phyloP scores from a whole-genome alignment of 2,888 invertebrate species.

The Rhagonycha lutea region DNA sequence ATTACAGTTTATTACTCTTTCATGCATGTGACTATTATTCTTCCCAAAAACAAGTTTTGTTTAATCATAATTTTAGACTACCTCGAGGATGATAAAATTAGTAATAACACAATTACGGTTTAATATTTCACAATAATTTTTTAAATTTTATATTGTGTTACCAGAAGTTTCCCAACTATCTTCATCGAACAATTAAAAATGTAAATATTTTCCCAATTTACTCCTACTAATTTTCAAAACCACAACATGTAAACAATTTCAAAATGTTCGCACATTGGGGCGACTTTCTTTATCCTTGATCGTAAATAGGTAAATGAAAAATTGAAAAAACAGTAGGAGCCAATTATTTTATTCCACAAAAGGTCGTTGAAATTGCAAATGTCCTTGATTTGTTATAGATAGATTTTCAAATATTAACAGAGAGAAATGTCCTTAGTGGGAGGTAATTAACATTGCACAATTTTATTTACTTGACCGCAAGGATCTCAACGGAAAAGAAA shows the following conservation, averaged over 20 bases:
- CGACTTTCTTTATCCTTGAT: background rate
- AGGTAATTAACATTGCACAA: conserved; percentile 21
- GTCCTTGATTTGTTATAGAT: conserved; percentile 23
- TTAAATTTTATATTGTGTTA: background rate
- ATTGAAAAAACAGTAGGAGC: background rate
- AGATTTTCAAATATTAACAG: conserved; percentile 5
- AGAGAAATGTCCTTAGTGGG: conserved; percentile 30
- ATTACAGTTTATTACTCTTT: background rate
- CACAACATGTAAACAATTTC: background rate
- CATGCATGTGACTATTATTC: background rate
- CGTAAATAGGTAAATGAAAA: background rate
- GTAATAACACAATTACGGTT: background rate
- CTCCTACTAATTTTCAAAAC: background rate
- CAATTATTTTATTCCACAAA: conserved; percentile 5
- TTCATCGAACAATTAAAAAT: background rate
- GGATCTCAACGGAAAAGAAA: background rate
- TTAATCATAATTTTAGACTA: background rate
- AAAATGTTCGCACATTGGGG: background rate
- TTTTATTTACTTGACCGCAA: background rate
- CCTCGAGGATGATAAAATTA: background rate
- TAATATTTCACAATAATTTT: background rate
- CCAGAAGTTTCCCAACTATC: background rate
- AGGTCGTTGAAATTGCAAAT: conserved; percentile 20
- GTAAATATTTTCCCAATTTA: background rate
- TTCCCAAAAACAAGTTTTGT: background rate